Conservation (phyloP, 2,797 vertebrate genomes). For the Mycteria americana region DNA sequence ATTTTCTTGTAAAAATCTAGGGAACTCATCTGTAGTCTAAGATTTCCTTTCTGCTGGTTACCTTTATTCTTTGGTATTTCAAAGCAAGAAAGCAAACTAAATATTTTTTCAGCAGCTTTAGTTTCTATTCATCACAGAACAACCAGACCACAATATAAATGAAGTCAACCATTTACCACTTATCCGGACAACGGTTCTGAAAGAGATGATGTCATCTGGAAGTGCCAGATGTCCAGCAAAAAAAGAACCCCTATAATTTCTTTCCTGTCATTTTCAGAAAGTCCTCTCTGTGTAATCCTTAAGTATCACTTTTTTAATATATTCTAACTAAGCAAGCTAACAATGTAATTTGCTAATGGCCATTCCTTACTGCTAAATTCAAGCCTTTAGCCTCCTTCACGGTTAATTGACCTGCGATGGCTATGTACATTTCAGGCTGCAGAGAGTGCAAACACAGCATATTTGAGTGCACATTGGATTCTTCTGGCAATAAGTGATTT, state of each 20-base stretch:
- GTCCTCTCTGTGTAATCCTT: background rate
- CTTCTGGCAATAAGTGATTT: slow-evolving; percentile 40
- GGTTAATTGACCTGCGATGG: background rate
- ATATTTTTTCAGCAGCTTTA: slow-evolving; percentile 20
- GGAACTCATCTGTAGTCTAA: background rate
- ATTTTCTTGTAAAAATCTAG: background rate
- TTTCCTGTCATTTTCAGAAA: background rate
- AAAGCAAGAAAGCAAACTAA: slow-evolving; percentile 31
- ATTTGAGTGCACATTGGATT: background rate
- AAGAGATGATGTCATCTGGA: background rate
- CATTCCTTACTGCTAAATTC: background rate
- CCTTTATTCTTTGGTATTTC: background rate
- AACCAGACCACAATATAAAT: background rate
- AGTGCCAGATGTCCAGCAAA: background rate
- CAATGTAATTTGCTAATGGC: background rate
- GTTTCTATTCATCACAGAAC: slow-evolving; percentile 15
- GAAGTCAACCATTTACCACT: background rate
- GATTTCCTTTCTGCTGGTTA: background rate
- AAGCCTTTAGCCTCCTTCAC: background rate
- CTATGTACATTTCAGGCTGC: background rate
- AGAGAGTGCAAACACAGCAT: slow-evolving; percentile 12
- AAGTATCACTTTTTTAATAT: background rate
- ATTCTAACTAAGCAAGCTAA: background rate
- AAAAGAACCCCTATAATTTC: background rate
- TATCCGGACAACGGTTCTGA: background rate